These are phyloP conservation scores for Mercenaria mercenaria DNA, from an alignment of 1,140 invertebrate genomes.

Conservation along the genomic window DNA sequence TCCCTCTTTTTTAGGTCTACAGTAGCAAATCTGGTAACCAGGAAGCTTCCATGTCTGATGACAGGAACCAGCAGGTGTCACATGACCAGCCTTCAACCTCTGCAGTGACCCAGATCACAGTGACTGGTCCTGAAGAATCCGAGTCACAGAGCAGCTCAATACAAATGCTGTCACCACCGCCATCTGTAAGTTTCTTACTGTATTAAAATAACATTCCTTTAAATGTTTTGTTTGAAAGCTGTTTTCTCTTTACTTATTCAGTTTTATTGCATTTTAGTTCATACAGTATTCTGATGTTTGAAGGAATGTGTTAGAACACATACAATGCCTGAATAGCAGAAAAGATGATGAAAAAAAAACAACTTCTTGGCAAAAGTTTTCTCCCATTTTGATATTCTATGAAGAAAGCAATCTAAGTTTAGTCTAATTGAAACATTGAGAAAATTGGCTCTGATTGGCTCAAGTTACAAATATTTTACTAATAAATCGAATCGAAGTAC, in stretches of 20 bases:
- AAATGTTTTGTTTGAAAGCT: neutral
- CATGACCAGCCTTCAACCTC: slow-evolving; percentile 52
- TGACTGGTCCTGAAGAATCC: slow-evolving; percentile 64
- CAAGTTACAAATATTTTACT: too few species aligned
- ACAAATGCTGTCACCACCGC: slow-evolving; percentile 19
- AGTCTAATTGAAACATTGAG: too few species aligned
- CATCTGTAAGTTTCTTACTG: slow-evolving; percentile 6
- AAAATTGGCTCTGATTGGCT: too few species aligned
- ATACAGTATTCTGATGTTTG: neutral
- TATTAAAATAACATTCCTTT: neutral
- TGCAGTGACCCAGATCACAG: slow-evolving; percentile 63
- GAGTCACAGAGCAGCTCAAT: slow-evolving; percentile 31
- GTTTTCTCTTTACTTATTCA: neutral
- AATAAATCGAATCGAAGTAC: too few species aligned
- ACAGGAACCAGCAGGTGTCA: slow-evolving; percentile 38
- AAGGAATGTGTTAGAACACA: too few species aligned
- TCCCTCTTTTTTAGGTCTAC: slow-evolving; percentile 46
- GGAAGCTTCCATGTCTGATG: slow-evolving; percentile 1
- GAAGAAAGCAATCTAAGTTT: too few species aligned
- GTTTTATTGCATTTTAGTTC: neutral
- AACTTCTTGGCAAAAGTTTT: too few species aligned
- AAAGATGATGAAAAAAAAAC: too few species aligned
- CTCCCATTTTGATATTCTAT: too few species aligned
- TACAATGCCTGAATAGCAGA: too few species aligned
- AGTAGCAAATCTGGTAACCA: slow-evolving; percentile 40